Conservation (phyloP, 2,113 vertebrate species). For the Isurus oxyrinchus region DNA sequence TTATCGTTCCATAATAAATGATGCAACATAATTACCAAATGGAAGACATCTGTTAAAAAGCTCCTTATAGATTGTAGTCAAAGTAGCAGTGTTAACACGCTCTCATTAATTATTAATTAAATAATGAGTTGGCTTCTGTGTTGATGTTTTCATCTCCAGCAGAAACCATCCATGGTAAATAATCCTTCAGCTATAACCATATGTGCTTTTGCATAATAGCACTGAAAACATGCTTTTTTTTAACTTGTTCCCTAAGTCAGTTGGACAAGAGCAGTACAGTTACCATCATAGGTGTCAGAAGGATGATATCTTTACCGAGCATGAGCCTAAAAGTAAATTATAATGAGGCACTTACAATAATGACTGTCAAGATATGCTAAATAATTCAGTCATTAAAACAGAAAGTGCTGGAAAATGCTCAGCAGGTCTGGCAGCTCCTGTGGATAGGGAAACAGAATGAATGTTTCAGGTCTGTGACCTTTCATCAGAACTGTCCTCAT, state of each 20-base stretch:
- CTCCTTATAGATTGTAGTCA: background rate
- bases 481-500: no score
- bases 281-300: background rate
- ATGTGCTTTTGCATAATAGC: background rate
- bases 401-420: background rate
- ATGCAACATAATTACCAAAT: slow-evolving; percentile 10
- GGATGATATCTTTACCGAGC: background rate
- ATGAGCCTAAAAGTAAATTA: background rate
- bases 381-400: background rate
- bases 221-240: background rate
- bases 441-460: background rate
- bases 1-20: background rate
- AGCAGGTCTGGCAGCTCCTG: background rate
- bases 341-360: background rate
- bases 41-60: slow-evolving; percentile 9
- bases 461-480: no score
- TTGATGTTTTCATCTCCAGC: background rate
- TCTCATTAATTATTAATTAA: slow-evolving; percentile 14
- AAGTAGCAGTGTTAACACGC: no score
- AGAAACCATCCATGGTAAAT: background rate
- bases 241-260: background rate
- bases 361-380: background rate
- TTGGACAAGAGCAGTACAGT: background rate
- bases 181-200: background rate
- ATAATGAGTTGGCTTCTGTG: background rate